These are phyloP conservation scores for Corythaixoides concolor DNA, from an alignment of 2,113 vertebrate species.

Conservation along the genomic window DNA sequence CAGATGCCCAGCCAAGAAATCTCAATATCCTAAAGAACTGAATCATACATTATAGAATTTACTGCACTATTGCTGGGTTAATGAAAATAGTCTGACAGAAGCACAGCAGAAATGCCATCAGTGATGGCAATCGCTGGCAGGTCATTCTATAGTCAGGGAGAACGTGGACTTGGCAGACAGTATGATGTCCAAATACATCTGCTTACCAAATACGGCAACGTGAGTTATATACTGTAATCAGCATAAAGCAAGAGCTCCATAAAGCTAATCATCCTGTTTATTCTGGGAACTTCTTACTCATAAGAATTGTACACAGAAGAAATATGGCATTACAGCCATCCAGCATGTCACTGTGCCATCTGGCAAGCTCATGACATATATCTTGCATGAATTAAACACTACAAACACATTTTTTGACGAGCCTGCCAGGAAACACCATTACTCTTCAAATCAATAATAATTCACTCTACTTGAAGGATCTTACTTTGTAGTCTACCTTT, in stretches of 20 bases:
- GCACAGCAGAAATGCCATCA: background rate
- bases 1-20: background rate
- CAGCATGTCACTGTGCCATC: background rate
- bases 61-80: background rate
- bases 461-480: background rate
- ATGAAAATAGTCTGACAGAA: background rate
- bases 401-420: background rate
- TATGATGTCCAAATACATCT: background rate
- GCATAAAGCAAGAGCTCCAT: background rate
- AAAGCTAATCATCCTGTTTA: background rate
- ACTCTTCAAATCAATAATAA: background rate
- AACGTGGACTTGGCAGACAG: background rate
- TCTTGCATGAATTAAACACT: background rate
- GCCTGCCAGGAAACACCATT: background rate
- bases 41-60: background rate
- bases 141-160: background rate
- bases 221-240: background rate
- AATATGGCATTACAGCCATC: background rate
- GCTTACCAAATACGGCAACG: background rate
- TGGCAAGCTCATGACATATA: background rate
- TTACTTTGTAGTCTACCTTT: background rate
- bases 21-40: background rate
- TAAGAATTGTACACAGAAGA: background rate
- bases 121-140: background rate
- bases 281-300: background rate